Conservation (phyloP, 2,113 vertebrate species). For the Nymphicus hollandicus region DNA sequence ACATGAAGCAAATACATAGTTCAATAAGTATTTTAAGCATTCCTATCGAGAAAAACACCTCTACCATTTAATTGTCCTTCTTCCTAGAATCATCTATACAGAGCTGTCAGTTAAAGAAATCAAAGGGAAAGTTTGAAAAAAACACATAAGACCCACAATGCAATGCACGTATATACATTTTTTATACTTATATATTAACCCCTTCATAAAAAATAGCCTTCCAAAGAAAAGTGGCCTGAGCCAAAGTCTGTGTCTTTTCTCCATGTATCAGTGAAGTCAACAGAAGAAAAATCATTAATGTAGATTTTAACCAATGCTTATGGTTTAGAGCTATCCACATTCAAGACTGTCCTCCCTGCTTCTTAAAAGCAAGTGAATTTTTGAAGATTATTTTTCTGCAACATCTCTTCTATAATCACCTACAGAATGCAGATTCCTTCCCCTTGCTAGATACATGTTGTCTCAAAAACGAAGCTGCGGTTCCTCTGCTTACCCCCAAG, state of each 20-base stretch:
- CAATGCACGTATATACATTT: background rate
- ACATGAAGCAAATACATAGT: background rate
- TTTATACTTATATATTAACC: background rate
- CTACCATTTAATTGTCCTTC: background rate
- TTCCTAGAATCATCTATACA: background rate
- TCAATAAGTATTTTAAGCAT: background rate
- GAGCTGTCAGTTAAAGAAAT: background rate
- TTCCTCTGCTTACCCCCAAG: background rate
- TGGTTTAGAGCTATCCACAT: background rate
- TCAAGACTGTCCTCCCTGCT: background rate
- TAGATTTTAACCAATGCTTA: background rate
- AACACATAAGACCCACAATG: background rate
- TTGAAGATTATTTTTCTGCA: background rate
- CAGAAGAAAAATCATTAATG: background rate
- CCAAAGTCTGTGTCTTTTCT: background rate
- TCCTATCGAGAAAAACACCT: background rate
- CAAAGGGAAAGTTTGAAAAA: background rate
- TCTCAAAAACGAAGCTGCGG: background rate
- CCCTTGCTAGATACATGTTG: background rate
- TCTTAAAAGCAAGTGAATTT: background rate
- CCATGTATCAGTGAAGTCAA: background rate
- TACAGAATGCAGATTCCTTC: background rate
- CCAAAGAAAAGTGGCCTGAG: background rate
- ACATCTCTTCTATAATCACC: background rate
- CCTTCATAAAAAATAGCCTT: background rate